Evolutionary conservation across 1,140 invertebrate genomes (phyloP), one percentile per base, ranked within the genome.

Genomic region (Zaprionus vittiger): DNA sequence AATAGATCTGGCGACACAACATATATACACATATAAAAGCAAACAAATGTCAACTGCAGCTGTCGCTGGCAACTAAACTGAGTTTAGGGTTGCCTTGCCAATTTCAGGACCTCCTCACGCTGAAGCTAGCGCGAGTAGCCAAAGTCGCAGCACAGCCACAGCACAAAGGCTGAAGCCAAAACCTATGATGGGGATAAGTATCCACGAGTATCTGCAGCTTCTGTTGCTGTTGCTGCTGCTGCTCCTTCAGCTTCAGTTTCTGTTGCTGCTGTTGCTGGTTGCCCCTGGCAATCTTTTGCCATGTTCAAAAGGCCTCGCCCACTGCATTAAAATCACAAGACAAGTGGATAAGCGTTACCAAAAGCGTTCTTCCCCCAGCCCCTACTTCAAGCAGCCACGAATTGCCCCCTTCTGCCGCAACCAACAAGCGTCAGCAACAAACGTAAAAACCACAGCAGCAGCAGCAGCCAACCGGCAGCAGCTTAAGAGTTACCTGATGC

Each of bases 241-340:
- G 41, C 60, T 70, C 61, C 69, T 82, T 64, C 70, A 75, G 80
- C 71, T 84, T 64, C 70, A 75, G 80, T 66, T 84, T 71, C 74
- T 86, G 41, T 44, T 86, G 72, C 65, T 85, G 75, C 70, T 86
- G 44, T 55, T 86, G 72, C 68, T 76, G 74, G 83, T 87, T 89
- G 83, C 83, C 84, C 73, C 52, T 80, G 78, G 84, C 83, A 89
- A 87, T 89, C 83, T 75, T 81, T 73, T 70, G 61, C 73, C 81
- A 78, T 83, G 71, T 70, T 81, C 81, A 81, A 79, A 83, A 83
- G 41, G 72, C 73, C 68, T 67, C 79, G 69, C 84, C 81, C 81
- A 90, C 84, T 90, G 66, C 84, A 90, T 90, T 81, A 89, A 89
- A 87, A 87, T 87, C 83, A 89, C 80, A 84, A 89, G 81, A 89